phyloP scores from a whole-genome alignment of 2,797 vertebrate species.

The Eulemur coronatus region DNA sequence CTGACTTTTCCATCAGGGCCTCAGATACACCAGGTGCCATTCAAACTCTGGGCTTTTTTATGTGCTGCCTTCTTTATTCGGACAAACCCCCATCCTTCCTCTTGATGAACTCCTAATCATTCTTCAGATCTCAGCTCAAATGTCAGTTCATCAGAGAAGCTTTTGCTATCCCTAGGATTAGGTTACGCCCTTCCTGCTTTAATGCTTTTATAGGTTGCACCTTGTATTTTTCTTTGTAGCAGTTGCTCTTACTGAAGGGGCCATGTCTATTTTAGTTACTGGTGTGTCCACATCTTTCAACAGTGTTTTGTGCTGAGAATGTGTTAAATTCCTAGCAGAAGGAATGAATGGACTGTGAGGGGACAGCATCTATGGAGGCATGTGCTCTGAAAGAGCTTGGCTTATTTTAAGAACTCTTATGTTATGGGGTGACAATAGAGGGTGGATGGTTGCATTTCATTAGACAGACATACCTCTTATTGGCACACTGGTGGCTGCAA shows the following conservation, averaged over 20 bases:
- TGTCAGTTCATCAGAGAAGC: neutral
- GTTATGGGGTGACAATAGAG: neutral
- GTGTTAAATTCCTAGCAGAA: neutral
- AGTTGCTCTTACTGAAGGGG: neutral
- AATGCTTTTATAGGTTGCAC: neutral
- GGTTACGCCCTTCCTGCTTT: neutral
- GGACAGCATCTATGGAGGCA: neutral
- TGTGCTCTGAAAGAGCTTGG: neutral
- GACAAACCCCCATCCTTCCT: neutral
- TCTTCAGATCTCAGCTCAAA: neutral
- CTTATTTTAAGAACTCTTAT: neutral
- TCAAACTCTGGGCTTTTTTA: neutral
- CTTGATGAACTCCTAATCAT: neutral
- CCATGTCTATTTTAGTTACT: neutral
- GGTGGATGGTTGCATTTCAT: neutral
- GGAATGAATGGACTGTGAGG: neutral
- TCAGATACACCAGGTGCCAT: neutral
- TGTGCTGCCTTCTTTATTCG: neutral
- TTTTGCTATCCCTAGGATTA: neutral
- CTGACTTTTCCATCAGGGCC: neutral
- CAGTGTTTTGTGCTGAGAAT: neutral
- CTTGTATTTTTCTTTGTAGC: neutral
- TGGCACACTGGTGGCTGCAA: neutral
- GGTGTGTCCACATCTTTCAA: neutral
- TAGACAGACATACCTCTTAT: neutral